These are phyloP conservation scores for Meganola albula DNA, from an alignment of 2,888 invertebrate genomes.

Conservation along the genomic window DNA sequence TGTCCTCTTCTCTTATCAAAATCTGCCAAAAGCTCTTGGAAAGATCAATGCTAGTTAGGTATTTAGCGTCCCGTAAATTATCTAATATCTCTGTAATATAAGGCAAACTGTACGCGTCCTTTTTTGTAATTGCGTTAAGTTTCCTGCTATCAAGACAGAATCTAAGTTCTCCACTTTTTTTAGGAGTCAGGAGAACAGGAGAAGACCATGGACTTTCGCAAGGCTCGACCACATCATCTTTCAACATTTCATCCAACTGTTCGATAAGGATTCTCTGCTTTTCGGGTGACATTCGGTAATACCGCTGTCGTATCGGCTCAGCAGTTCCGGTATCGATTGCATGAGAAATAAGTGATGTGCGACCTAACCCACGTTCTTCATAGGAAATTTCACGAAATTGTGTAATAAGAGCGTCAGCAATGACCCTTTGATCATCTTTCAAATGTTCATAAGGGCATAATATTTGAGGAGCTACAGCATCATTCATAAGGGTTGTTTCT, in stretches of 20 bases:
- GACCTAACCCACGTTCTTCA: slow-evolving; percentile 18
- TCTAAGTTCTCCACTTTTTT: slow-evolving; percentile 23
- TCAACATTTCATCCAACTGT: slow-evolving; percentile 27
- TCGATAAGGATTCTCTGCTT: slow-evolving; percentile 17
- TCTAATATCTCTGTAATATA: slow-evolving; percentile 29
- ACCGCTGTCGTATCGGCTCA: slow-evolving; percentile 23
- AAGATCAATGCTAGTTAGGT: slow-evolving; percentile 21
- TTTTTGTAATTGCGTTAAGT: slow-evolving; percentile 18
- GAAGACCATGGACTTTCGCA: slow-evolving; percentile 29
- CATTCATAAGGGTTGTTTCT: no score
- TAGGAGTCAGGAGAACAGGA: slow-evolving; percentile 17
- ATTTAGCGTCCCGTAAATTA: slow-evolving; percentile 25
- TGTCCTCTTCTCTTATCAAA: slow-evolving; percentile 7
- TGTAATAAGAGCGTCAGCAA: slow-evolving; percentile 14
- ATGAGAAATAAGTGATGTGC: slow-evolving; percentile 19
- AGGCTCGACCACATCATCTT: slow-evolving; percentile 18
- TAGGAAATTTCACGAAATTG: slow-evolving; percentile 17
- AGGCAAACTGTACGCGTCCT: slow-evolving; percentile 17
- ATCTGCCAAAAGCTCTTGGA: slow-evolving; percentile 22
- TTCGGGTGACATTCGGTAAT: slow-evolving; percentile 26
- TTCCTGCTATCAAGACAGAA: slow-evolving; percentile 28
- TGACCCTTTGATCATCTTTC: slow-evolving; percentile 4
- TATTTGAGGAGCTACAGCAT: no score
- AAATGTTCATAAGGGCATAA: no score
- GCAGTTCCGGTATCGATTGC: slow-evolving; percentile 26